phyloP scores from a whole-genome alignment of 2,888 invertebrate genomes.

The Microchrysa polita region DNA sequence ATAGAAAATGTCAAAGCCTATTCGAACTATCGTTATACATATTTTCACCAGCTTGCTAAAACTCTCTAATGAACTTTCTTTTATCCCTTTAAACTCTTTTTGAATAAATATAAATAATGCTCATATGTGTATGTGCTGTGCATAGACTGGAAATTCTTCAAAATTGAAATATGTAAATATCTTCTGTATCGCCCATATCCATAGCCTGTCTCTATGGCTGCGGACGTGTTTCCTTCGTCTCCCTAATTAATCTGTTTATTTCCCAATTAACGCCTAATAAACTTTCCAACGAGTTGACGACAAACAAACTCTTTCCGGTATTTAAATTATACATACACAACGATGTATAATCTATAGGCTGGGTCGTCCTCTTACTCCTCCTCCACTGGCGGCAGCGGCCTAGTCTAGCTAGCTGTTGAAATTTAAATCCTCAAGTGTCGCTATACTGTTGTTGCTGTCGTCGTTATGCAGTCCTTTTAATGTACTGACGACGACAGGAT shows the following conservation, averaged over 20 bases:
- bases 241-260: slow-evolving; percentile 41
- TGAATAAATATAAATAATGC: no score
- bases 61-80: no score
- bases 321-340: slow-evolving; percentile 21
- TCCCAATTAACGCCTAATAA: slow-evolving; percentile 42
- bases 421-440: background rate
- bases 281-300: slow-evolving; percentile 34
- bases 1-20: no score
- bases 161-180: no score
- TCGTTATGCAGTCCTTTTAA: background rate
- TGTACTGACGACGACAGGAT: background rate
- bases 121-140: no score
- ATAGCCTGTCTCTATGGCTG: no score
- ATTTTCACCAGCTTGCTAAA: no score
- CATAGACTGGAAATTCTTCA: no score
- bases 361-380: background rate
- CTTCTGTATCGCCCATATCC: no score
- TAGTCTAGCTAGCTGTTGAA: slow-evolving; percentile 9
- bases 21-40: no score
- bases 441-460: background rate
- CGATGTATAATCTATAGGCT: no score
- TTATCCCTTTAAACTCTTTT: no score
- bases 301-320: slow-evolving; percentile 42
- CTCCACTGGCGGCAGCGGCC: background rate
- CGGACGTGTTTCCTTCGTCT: background rate